Base-by-base conservation (phyloP, 1,140 invertebrate genomes). In the Coptotermes formosanus region DNA sequence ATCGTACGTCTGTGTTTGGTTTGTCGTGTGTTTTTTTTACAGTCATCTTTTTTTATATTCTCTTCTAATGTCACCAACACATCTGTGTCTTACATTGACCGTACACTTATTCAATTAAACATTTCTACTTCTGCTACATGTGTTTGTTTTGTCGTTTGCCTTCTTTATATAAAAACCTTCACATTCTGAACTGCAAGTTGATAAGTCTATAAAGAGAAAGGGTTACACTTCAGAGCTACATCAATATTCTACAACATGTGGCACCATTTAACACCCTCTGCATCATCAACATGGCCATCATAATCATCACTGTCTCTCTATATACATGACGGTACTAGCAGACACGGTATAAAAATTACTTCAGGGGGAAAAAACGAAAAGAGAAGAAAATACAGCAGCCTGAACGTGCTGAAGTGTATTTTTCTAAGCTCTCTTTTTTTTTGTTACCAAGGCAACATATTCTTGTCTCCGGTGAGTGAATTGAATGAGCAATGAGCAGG, bases 381-480 rank as follows among this genome's bases (percentile, higher is more conserved):
- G 64, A 16, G n/a, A 75, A 75, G 64, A 75, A 75, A 75, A 75
- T 30, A 30, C 64, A 75, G 64, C 0, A 75, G 64, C n/a, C 14
- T 11, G n/a, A 75, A 75, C 64, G 64, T 75, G 64, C 30, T 75
- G 64, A 75, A 75, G 64, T 75, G 64, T 75, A 75, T 75, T 75
- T 75, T 75, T 75, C 64, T 75, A 75, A 75, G 52, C 16, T 4
- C 52, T 69, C n/a, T 75, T 75, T 75, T 75, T 75, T 75, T 64
- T n/a, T 64, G 59, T 75, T 75, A 75, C 64, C 25, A 75, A 75
- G 64, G 64, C 64, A 75, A 75, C 64, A 75, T 30, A 75, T 75
- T 75, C 64, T 75, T 75, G 64, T 55, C 52, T 55, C 52, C 52
- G 52, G 1, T 21, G 52, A 55, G 52, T 75, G 64, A 75, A 75